These are phyloP conservation scores for Ornithoptera priamus DNA, from an alignment of 2,888 invertebrate species.

Conservation along the genomic window DNA sequence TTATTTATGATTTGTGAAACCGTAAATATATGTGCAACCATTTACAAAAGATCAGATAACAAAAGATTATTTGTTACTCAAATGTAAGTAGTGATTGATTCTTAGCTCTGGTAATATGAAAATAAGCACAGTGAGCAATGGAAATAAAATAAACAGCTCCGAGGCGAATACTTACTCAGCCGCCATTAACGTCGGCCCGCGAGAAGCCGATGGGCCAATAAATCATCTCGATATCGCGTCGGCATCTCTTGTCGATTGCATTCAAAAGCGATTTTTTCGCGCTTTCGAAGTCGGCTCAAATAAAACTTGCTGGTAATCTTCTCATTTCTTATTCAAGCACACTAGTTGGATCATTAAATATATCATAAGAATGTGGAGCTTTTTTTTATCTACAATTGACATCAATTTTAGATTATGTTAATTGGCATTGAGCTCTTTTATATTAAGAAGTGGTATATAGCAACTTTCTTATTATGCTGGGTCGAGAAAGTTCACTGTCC, in stretches of 20 bases:
- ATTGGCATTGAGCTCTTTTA: no score
- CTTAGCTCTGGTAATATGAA: not conserved
- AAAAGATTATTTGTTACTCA: not conserved
- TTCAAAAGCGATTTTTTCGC: constrained; percentile 65
- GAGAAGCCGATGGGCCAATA: constrained; percentile 64
- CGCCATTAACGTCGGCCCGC: constrained; percentile 49
- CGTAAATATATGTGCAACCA: not conserved
- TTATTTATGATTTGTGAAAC: not conserved
- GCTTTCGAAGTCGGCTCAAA: constrained; percentile 50
- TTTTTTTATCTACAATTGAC: no score
- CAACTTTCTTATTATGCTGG: no score
- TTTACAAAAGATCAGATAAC: not conserved
- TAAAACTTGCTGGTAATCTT: constrained; percentile 45
- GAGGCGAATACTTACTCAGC: constrained; percentile 49
- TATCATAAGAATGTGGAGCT: not conserved
- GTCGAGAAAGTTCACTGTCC: no score
- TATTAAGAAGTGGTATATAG: no score
- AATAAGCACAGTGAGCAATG: constrained; percentile 16
- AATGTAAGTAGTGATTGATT: constrained; percentile 9
- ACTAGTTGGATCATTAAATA: not conserved
- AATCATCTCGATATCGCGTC: constrained; percentile 62
- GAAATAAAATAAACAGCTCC: constrained; percentile 48
- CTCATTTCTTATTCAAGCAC: constrained; percentile 16
- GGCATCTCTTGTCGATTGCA: constrained; percentile 69
- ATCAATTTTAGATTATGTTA: no score